These are phyloP conservation scores for Nymphalis urticae DNA, from an alignment of 2,888 invertebrate species.

Conservation along the genomic window DNA sequence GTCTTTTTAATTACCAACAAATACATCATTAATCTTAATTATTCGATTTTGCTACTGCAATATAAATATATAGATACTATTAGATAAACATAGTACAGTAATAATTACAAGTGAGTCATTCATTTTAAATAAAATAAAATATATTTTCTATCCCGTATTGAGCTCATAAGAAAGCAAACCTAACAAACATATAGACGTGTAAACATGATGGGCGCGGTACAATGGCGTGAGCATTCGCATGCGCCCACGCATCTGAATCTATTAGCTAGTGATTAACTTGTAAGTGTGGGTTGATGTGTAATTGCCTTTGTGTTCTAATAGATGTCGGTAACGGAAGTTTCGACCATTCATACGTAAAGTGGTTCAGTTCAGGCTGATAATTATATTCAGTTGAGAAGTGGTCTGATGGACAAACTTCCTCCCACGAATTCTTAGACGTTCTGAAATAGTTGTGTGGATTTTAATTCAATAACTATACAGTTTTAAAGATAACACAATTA, in stretches of 20 bases:
- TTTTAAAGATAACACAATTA: no score
- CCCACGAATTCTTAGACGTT: constrained; percentile 3
- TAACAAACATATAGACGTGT: constrained; percentile 38
- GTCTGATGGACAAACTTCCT: constrained; percentile 11
- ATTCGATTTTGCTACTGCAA: no score
- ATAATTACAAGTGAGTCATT: no score
- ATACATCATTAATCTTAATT: no score
- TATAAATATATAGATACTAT: no score
- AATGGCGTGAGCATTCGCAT: constrained; percentile 48
- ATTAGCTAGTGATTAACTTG: constrained; percentile 73
- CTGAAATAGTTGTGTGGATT: not conserved
- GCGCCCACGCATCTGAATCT: constrained; percentile 67
- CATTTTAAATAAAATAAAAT: no score
- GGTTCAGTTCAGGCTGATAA: constrained; percentile 29
- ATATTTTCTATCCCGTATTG: not conserved
- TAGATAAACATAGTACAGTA: no score
- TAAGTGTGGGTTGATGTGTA: constrained; percentile 62
- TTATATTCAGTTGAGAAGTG: constrained; percentile 20
- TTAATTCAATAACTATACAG: no score
- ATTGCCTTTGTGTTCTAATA: constrained; percentile 57
- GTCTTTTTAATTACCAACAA: no score
- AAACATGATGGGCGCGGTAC: constrained; percentile 48
- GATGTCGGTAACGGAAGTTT: constrained; percentile 51
- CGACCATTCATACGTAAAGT: constrained; percentile 36
- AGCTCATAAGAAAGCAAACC: not conserved